Base-by-base conservation (phyloP, 2,113 vertebrate genomes). In the Daphoenositta chrysoptera region DNA sequence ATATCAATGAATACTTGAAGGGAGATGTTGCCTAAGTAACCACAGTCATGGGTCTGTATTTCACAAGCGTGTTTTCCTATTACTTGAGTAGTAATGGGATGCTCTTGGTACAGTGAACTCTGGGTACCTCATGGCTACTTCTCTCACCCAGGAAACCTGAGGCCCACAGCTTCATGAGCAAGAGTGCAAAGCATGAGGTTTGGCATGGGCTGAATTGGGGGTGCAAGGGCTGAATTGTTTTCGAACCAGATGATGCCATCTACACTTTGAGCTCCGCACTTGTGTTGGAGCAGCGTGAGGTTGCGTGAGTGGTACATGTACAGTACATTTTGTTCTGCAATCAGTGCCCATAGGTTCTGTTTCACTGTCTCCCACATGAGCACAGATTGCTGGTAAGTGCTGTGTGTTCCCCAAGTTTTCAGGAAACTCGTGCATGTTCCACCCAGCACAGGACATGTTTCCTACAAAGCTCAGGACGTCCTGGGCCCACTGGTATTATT, bases 1-100 rank as follows among this genome's bases (percentile, higher is more conserved):
- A 80, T 84, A 97, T 96, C 94, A 97, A 96, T 97, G 95, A 61
- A 95, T 11, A 54, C 63, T 96, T 50, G 50, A 81, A 83, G 1
- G 5, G 81, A 79, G 70, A 73, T 69, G 57, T 96, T 97, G 95
- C 94, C 63, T 50, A 96, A 97, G 87, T 87, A 85, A 95, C 92
- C 73, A 87, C 45, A 50, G 93, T 91, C 94, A 96, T 11, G 4
- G n/a, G 78, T 30, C 14, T 11, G 1, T 72, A 35, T 97, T 96
- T 93, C 91, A 76, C 89, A 96, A 97, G 65, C 0, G 0, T 69
- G 28, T 69, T 78, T 83, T 91, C 69, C 78, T 87, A 93, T 68
- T 77, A 13, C 60, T 90, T 50, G 89, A 57, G 53, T 79, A 84
- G 82, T 24, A 75, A 30, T 68, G 39, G 33, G 87, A 72, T 93